Evolutionary conservation across 2,797 vertebrate genomes (phyloP), one percentile per base, ranked within the genome.

Genomic region (Calcarius lapponicus): DNA sequence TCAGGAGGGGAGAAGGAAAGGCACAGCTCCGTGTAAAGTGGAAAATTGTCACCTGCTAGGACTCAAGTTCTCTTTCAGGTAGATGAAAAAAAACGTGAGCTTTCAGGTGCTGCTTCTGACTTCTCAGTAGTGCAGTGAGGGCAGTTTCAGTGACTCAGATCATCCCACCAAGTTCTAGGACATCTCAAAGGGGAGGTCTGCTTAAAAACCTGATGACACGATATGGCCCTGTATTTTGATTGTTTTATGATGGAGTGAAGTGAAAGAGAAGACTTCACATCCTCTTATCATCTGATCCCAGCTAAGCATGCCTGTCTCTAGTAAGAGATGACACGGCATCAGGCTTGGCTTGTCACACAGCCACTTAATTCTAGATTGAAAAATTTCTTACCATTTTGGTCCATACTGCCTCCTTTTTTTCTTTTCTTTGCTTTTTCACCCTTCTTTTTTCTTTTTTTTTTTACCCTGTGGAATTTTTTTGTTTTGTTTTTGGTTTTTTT

Each of bases 341-440:
- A 86, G 64, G 50, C 60, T 94, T 53, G 71, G 66, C 86, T 83
- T 83, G 67, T 72, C 88, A 91, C 85, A 82, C 51, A 69, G 48
- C 56, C 88, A 58, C 89, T 90, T 88, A 40, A 84, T 0, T 9
- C 47, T 64, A 92, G 84, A 92, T 79, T 5, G 36, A 83, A 94
- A 93, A 43, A 87, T 47, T 90, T 94, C 81, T 94, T 95, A 82
- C 69, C 74, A 61, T 91, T 95, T 88, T 76, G 86, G 71, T 96
- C 80, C 93, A 71, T 83, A 48, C 7, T 69, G 65, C 93, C 91
- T 90, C 50, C 25, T 83, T 82, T 95, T 95, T 74, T 75, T 13
- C 15, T 80, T 66, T 51, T 1, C 38, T 91, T 84, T 74, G 32
- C 47, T 17, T 67, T 34, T 54, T 18, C 26, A 31, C 31, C n/a